Percentiles rank a stretch among this genome's conserved stretches.
Evolutionary conservation across 2,797 vertebrate species (phyloP).

Genomic region (Alectoris magna): DNA sequence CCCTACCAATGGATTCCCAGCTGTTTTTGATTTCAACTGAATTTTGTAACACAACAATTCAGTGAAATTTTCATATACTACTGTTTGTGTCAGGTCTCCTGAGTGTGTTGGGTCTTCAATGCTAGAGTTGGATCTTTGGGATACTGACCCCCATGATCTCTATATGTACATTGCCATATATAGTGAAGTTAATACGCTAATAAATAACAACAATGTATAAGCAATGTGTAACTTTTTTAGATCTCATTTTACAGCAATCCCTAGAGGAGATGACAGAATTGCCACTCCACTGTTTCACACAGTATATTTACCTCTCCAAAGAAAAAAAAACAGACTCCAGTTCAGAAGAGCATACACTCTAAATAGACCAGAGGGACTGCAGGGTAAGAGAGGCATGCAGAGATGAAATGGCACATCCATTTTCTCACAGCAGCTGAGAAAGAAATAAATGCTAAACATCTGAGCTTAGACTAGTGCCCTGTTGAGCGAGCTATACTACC

Average conservation of each 20-base stretch:
- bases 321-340: not conserved
- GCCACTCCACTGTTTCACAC: not conserved
- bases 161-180: not conserved
- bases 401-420: constrained; percentile 18
- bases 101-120: not conserved
- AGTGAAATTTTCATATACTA: not conserved
- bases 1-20: not conserved
- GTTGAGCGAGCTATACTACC: not conserved
- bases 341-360: not conserved
- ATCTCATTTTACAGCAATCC: not conserved
- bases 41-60: not conserved
- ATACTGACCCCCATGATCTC: not conserved
- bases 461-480: not conserved
- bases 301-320: not conserved
- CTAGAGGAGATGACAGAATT: not conserved
- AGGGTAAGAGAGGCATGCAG: not conserved
- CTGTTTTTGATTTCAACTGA: not conserved
- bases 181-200: not conserved
- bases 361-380: constrained; percentile 14
- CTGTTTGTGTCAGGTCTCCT: not conserved
- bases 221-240: not conserved
- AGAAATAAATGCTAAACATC: constrained; percentile 12
- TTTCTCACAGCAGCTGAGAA: constrained; percentile 30
- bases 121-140: not conserved
- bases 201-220: not conserved